phyloP scores from a whole-genome alignment of 2,113 vertebrate genomes.

The Sapajus apella region DNA sequence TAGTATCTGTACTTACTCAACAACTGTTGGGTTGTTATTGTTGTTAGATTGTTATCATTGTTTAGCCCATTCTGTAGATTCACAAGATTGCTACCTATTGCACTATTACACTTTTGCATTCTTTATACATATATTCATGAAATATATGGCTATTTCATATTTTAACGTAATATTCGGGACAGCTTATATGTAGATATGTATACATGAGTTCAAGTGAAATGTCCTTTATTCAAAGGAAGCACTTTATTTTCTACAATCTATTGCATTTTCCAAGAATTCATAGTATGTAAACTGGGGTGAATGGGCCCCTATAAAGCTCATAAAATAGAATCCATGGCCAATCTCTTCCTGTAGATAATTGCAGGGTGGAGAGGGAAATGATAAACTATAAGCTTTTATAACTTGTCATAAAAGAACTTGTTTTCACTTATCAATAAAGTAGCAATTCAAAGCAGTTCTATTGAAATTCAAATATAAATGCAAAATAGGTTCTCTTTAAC shows the following conservation, averaged over 20 bases:
- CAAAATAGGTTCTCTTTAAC: conserved; percentile 50
- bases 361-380: conserved; percentile 75
- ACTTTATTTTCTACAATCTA: conserved; percentile 52
- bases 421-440: conserved; percentile 72
- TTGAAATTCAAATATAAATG: conserved; percentile 57
- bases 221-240: conserved; percentile 42
- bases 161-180: conserved; percentile 1
- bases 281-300: conserved; percentile 61
- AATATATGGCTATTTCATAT: conserved; percentile 3
- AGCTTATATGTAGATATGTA: conserved; percentile 13
- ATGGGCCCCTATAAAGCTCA: conserved; percentile 69
- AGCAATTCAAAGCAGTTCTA: conserved; percentile 59
- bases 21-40: conserved; percentile 34
- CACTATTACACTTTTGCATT: not conserved
- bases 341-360: conserved; percentile 71
- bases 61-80: not conserved
- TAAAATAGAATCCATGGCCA: conserved; percentile 63
- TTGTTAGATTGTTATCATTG: not conserved
- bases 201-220: conserved; percentile 47
- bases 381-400: conserved; percentile 77
- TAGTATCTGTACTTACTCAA: not conserved
- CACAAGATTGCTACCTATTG: not conserved
- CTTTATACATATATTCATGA: not conserved
- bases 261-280: conserved; percentile 70
- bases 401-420: conserved; percentile 74